Conservation (phyloP, 1,140 invertebrate genomes). For the Philotrypesis tridentata region DNA sequence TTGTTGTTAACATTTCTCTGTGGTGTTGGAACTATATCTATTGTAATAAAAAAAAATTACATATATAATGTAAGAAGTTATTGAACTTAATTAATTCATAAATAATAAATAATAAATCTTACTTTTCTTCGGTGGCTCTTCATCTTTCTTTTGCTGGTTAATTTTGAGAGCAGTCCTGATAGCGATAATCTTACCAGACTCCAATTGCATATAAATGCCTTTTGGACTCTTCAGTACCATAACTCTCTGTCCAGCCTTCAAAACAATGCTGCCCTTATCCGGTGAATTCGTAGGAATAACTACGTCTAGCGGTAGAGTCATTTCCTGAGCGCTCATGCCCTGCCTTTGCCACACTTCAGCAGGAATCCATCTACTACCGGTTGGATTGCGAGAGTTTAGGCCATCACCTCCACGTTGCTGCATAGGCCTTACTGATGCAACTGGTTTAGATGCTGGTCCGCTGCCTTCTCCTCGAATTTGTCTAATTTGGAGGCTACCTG, state of each 20-base stretch:
- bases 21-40: constrained; percentile 71
- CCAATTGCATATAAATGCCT: constrained; percentile 95
- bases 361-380: constrained; percentile 83
- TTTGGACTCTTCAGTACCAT: constrained; percentile 95
- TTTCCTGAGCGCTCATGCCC: constrained; percentile 95
- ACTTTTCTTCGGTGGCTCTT: constrained; percentile 76
- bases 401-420: constrained; percentile 71
- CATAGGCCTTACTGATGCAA: constrained; percentile 76
- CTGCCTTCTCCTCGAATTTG: constrained; percentile 68
- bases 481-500: constrained; percentile 70
- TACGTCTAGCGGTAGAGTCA: constrained; percentile 92
- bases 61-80: not conserved
- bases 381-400: constrained; percentile 72
- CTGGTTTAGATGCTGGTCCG: constrained; percentile 69
- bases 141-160: constrained; percentile 78
- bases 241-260: constrained; percentile 94
- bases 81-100: not conserved
- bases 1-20: constrained; percentile 70
- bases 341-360: constrained; percentile 92
- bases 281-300: constrained; percentile 93
- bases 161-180: constrained; percentile 87
- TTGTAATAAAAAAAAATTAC: constrained; percentile 19
- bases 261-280: constrained; percentile 88
- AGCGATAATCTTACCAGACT: constrained; percentile 97
- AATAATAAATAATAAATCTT: constrained; percentile 38